These are phyloP conservation scores for Heliornis fulica DNA, from an alignment of 2,113 vertebrate species.

Conservation along the genomic window DNA sequence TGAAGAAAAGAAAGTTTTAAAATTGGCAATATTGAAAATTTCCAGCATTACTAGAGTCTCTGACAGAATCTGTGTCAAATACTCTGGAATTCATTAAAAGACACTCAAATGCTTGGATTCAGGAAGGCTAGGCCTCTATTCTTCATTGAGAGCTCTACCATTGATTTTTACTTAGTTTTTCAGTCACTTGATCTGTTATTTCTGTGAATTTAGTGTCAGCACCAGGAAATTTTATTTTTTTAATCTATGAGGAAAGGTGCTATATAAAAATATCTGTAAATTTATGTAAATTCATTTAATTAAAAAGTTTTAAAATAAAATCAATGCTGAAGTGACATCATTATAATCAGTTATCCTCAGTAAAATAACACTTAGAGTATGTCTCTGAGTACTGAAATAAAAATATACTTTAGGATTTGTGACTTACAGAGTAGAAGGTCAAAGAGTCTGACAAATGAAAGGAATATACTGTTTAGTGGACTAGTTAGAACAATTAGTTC, in stretches of 20 bases:
- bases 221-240: neutral
- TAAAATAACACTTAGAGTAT: neutral
- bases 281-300: neutral
- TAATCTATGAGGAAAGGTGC: neutral
- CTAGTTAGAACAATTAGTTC: neutral
- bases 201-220: neutral
- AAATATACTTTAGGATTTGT: neutral
- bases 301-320: neutral
- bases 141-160: neutral
- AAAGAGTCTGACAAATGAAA: neutral
- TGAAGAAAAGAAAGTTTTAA: neutral
- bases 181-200: accelerated
- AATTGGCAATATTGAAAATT: neutral
- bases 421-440: neutral
- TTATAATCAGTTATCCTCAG: neutral
- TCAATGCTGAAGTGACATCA: neutral
- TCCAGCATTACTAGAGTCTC: neutral
- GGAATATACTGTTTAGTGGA: neutral
- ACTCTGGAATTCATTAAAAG: neutral
- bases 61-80: neutral
- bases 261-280: neutral
- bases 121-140: neutral
- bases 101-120: neutral
- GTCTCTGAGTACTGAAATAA: neutral
- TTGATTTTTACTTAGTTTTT: neutral